Evolutionary conservation across 2,797 vertebrate genomes (phyloP), one percentile per base, ranked within the genome.

Genomic region (Etheostoma perlongum): DNA sequence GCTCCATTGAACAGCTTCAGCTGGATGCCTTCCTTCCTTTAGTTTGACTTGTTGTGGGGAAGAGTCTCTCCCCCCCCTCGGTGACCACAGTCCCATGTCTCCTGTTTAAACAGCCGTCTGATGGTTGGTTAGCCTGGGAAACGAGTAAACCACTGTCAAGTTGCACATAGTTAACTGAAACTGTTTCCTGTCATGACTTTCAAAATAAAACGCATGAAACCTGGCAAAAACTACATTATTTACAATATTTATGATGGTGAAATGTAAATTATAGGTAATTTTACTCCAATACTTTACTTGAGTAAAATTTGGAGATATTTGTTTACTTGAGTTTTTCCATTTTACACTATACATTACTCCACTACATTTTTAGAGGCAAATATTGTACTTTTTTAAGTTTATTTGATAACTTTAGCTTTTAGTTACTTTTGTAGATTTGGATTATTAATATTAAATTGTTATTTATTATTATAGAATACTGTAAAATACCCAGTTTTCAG

Each of bases 81-180:
- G 82, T 86, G 91, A 84, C 79, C 85, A n/a, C 81, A 12, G 92
- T 90, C 83, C 90, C 93, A 92, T 94, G 88, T 93, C 92, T 88
- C 76, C 83, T 76, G 87, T 87, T 86, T 87, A 81, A 82, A 86
- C 89, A 49, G 76, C 74, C 48, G 82, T 77, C 80, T 84, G 85
- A 72, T 72, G 84, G 87, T 30, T 65, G 33, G 79, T 73, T 67
- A 60, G 48, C 23, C 65, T 46, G 76, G 55, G 59, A 79, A 72
- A 69, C 71, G 30, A 21, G 19, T 57, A 53, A 60, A 78, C 4
- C 2, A 44, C 42, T 44, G 42, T 44, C 42, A 44, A 15, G 42
- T 40, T 11, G 36, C 12, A 15, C 42, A 44, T 4, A 15, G 13
- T 13, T 4, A 15, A 1, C 42, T 7, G 0, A 11, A 0, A 0